Conservation (phyloP, 2,113 vertebrate species). For the Odontesthes bonariensis region DNA sequence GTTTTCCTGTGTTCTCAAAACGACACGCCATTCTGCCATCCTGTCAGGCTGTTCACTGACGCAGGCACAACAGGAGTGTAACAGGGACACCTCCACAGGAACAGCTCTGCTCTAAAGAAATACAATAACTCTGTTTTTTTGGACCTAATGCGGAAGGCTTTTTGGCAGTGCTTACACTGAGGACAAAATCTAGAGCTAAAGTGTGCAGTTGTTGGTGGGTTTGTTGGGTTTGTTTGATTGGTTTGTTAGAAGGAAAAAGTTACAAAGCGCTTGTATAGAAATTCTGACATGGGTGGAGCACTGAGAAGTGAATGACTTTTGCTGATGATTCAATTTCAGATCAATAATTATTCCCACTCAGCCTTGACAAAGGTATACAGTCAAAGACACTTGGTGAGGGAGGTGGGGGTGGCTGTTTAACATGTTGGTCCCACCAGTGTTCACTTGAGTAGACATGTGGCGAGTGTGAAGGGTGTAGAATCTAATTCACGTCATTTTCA, state of each 20-base stretch:
- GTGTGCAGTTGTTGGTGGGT: not conserved
- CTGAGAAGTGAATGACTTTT: too few species aligned
- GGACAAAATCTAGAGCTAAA: not conserved
- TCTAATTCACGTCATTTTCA: not conserved
- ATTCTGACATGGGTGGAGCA: too few species aligned
- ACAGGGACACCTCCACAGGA: constrained; percentile 28
- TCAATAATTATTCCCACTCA: too few species aligned
- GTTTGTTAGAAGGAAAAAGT: too few species aligned
- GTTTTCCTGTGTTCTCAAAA: constrained; percentile 31
- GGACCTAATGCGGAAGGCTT: not conserved
- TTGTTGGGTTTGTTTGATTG: too few species aligned
- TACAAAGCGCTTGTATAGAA: too few species aligned
- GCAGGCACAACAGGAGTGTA: constrained; percentile 15
- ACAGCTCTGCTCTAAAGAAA: constrained; percentile 22
- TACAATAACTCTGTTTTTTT: not conserved
- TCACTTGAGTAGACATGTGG: not conserved
- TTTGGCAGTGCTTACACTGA: not conserved
- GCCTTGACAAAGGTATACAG: too few species aligned
- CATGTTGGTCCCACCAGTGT: not conserved
- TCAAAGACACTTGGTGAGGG: too few species aligned
- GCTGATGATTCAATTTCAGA: too few species aligned
- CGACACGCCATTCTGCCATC: constrained; percentile 25
- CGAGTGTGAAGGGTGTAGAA: not conserved
- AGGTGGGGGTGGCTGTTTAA: too few species aligned
- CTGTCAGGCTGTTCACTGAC: constrained; percentile 17